Conservation (phyloP, 2,113 vertebrate species). For the Ictalurus furcatus region DNA sequence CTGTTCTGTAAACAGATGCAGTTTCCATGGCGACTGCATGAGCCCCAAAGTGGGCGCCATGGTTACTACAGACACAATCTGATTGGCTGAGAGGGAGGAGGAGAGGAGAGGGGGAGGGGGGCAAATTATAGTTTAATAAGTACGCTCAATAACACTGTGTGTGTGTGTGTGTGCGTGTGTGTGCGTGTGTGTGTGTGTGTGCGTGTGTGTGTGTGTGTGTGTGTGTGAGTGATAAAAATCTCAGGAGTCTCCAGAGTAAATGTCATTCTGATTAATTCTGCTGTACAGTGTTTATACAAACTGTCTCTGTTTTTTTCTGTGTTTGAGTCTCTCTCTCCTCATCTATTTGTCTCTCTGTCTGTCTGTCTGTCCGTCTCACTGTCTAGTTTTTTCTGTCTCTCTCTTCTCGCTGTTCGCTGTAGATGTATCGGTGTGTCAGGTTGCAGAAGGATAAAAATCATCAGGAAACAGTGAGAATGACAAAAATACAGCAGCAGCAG, state of each 20-base stretch:
- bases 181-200: neutral
- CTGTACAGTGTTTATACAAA: neutral
- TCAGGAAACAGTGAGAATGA: neutral
- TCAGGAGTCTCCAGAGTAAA: neutral
- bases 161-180: conserved; percentile 12
- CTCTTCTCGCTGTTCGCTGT: neutral
- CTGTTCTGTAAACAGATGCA: conserved; percentile 88
- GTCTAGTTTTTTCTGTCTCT: neutral
- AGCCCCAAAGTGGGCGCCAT: conserved; percentile 75
- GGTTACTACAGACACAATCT: conserved; percentile 70
- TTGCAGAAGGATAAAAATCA: neutral
- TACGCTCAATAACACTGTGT: conserved; percentile 64
- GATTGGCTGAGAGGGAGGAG: conserved; percentile 68
- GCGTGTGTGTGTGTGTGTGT: conserved; percentile 31
- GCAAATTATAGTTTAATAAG: conserved; percentile 65
- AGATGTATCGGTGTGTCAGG: neutral
- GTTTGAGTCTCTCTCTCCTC: neutral
- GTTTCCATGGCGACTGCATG: conserved; percentile 84
- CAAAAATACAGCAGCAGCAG: neutral
- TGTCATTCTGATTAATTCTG: neutral
- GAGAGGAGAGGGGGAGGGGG: conserved; percentile 58
- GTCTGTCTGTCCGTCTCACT: neutral
- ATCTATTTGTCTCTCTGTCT: neutral
- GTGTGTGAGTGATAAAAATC: neutral
- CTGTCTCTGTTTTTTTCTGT: neutral